These are phyloP conservation scores for Andrena cerasifolii DNA, from an alignment of 1,140 invertebrate species.

Conservation along the genomic window DNA sequence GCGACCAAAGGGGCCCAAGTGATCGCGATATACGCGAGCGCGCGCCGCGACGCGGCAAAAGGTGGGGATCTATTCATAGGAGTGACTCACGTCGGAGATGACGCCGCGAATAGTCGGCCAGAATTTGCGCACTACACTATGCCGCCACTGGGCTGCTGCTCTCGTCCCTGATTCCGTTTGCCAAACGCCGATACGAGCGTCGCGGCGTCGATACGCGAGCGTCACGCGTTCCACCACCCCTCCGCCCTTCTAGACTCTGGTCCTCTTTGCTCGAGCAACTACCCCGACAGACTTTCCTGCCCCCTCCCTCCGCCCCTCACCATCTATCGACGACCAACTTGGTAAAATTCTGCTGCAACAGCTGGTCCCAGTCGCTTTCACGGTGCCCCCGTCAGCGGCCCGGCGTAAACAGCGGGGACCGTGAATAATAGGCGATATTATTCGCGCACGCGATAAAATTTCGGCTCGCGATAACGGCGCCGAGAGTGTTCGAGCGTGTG, in stretches of 20 bases:
- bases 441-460: too few species aligned
- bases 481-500: too few species aligned
- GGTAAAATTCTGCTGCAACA: conserved; percentile 14
- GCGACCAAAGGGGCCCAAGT: conserved; percentile 6
- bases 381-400: too few species aligned
- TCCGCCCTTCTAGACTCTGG: not conserved
- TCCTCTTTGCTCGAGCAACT: not conserved
- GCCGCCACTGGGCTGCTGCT: conserved; percentile 41
- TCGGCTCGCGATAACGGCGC: too few species aligned
- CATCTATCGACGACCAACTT: not conserved
- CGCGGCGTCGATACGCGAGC: not conserved
- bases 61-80: conserved; percentile 75
- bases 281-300: not conserved
- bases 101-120: conserved; percentile 75
- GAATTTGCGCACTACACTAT: conserved; percentile 74
- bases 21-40: conserved; percentile 39
- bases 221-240: not conserved
- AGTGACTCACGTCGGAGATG: conserved; percentile 74
- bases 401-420: too few species aligned
- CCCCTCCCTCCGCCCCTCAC: too few species aligned
- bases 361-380: not conserved
- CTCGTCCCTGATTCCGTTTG: conserved; percentile 42
- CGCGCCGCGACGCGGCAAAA: conserved; percentile 57
- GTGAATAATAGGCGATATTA: too few species aligned
- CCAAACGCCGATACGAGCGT: conserved; percentile 20